phyloP scores from a whole-genome alignment of 2,113 vertebrate genomes.

The Perognathus longimembris region DNA sequence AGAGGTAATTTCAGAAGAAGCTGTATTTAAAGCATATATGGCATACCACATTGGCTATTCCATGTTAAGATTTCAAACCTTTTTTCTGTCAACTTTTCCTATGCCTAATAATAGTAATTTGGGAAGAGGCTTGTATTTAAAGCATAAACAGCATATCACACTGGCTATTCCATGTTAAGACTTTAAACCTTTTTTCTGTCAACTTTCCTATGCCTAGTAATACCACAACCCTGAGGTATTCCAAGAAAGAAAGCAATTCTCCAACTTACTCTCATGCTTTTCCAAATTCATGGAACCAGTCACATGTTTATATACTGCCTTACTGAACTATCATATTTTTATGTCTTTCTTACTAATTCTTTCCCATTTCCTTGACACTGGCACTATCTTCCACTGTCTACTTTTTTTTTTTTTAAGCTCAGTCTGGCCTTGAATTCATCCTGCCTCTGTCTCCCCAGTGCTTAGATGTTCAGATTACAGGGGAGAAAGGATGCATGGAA shows the following conservation, averaged over 20 bases:
- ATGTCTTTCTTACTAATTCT: neutral
- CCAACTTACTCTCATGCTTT: conserved; percentile 33
- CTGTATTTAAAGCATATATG: neutral
- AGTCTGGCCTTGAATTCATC: neutral
- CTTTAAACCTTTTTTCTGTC: conserved; percentile 39
- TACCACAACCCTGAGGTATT: neutral
- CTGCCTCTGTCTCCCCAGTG: too few species aligned
- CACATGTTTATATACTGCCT: neutral
- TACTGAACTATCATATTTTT: conserved; percentile 19
- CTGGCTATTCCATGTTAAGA: conserved; percentile 19
- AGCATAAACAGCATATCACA: neutral
- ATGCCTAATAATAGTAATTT: conserved; percentile 2
- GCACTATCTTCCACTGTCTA: neutral
- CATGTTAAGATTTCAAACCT: conserved; percentile 27
- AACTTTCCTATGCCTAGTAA: conserved; percentile 31
- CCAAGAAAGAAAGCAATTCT: conserved; percentile 53
- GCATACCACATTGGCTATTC: neutral
- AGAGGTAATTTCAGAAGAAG: neutral
- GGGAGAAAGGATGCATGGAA: neutral
- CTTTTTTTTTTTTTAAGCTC: neutral
- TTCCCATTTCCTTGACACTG: neutral
- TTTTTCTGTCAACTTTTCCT: conserved; percentile 45
- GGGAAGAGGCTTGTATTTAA: neutral
- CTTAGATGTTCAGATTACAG: too few species aligned
- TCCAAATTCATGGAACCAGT: neutral